Evolutionary conservation across 2,797 vertebrate genomes (phyloP), one percentile per base, ranked within the genome.

Genomic region (Selene dorsalis): DNA sequence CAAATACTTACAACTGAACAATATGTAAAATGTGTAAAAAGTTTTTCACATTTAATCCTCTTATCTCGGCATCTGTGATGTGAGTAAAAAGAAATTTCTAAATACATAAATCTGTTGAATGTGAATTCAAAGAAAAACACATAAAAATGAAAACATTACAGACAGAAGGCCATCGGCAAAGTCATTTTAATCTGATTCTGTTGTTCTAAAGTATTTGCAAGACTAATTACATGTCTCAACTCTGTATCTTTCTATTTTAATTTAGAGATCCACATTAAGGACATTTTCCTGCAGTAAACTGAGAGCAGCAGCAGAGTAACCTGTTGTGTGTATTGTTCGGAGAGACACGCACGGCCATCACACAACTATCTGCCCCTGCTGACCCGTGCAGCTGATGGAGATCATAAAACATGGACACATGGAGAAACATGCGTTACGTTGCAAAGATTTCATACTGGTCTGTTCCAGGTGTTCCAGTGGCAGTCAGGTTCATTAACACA

Each of bases 401-500:
- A 45, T 8, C 11, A 35, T 18, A 9, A 26, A n/a, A n/a, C n/a
- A n/a, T n/a, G n/a, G n/a, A 38, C 35, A 59, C 20, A n/a, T 22
- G 7, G 18, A 50, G n/a, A 59, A 16, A 38, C 22, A 63, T 4
- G 48, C 2, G 7, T 35, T 6, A 6, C 32, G 32, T 55, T 30
- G 28, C 17, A 57, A 13, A n/a, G 2, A 3, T 45, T 28, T 58
- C 3, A 26, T 55, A 50, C 11, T 22, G 58, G 11, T 4, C n/a
- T 39, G 7, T 4, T 75, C 7, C 7, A 35, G 32, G 8, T 35
- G 32, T 35, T 35, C 7, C 32, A 35, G 32, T 57, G 65, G 48
- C 47, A 69, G 58, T 30, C 39, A 35, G 39, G 41, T 41, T 69
- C 28, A 62, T 55, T 57, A 69, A 61, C 55, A 64, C 61, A 57